Evolutionary conservation across 2,888 invertebrate genomes (phyloP).

Genomic region (Tanytarsus gracilentus): DNA sequence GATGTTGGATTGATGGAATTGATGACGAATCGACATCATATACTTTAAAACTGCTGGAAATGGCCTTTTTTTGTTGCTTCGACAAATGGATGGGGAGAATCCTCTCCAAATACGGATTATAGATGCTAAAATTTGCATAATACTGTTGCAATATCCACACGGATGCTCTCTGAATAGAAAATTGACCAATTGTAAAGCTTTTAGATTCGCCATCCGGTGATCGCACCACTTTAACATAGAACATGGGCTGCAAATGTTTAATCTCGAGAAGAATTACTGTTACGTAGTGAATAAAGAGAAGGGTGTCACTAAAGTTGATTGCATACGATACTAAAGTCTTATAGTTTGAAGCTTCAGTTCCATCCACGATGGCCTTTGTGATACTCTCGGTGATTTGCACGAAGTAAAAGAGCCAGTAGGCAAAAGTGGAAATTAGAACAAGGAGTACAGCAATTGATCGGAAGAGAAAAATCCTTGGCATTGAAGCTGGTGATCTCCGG

Average conservation of each 20-base stretch:
- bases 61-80: conserved; percentile 67
- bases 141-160: conserved; percentile 91
- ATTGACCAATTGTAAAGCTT: conserved; percentile 78
- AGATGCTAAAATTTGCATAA: conserved; percentile 92
- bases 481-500: conserved; percentile 70
- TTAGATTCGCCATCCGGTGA: conserved; percentile 92
- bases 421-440: conserved; percentile 83
- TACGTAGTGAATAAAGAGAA: conserved; percentile 89
- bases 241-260: conserved; percentile 82
- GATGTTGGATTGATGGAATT: conserved; percentile 56
- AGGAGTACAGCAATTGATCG: conserved; percentile 81
- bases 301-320: conserved; percentile 83
- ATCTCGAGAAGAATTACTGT: conserved; percentile 90
- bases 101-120: conserved; percentile 91
- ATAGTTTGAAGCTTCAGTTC: conserved; percentile 73
- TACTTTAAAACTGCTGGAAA: conserved; percentile 82
- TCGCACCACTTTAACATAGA: conserved; percentile 80
- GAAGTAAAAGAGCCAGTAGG: conserved; percentile 97
- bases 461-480: conserved; percentile 87
- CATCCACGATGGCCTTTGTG: conserved; percentile 67
- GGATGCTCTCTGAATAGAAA: conserved; percentile 92
- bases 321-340: conserved; percentile 86
- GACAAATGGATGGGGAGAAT: conserved; percentile 78
- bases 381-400: conserved; percentile 74
- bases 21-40: conserved; percentile 89